Percentiles rank a stretch among this genome's conserved stretches.
Evolutionary conservation across 2,888 invertebrate species (phyloP).

Genomic region (Apotomis turbidana): DNA sequence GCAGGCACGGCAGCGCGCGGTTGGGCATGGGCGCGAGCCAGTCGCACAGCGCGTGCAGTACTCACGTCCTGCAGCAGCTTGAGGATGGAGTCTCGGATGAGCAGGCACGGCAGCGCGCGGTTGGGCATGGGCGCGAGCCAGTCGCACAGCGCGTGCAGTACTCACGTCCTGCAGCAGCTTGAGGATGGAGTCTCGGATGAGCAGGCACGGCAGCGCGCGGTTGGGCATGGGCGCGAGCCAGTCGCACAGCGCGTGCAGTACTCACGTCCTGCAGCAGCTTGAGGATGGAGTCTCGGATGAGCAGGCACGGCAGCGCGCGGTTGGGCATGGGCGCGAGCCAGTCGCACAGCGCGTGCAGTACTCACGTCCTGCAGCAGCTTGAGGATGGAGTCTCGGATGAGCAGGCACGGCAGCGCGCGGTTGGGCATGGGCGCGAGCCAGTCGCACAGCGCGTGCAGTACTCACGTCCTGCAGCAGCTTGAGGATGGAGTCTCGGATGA

Average conservation of each 20-base stretch:
- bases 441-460: too few relatives aligned
- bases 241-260: too few relatives aligned
- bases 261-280: not conserved
- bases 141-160: not conserved
- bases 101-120: too few relatives aligned
- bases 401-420: conserved; percentile 96
- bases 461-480: too few relatives aligned
- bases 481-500: too few relatives aligned
- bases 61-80: not conserved
- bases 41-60: too few relatives aligned
- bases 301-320: not conserved
- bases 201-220: not conserved
- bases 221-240: too few relatives aligned
- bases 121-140: too few relatives aligned
- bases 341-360: too few relatives aligned
- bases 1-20: conserved; percentile 75
- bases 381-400: conserved; percentile 94
- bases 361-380: conserved; percentile 81
- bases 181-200: not conserved
- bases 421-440: conserved; percentile 99
- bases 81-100: not conserved
- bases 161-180: conserved; percentile 71
- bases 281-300: too few relatives aligned
- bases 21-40: too few relatives aligned
- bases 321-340: too few relatives aligned